Evolutionary conservation across 2,888 invertebrate species (phyloP), one percentile per base, ranked within the genome.

Genomic region (Tachina lurida): DNA sequence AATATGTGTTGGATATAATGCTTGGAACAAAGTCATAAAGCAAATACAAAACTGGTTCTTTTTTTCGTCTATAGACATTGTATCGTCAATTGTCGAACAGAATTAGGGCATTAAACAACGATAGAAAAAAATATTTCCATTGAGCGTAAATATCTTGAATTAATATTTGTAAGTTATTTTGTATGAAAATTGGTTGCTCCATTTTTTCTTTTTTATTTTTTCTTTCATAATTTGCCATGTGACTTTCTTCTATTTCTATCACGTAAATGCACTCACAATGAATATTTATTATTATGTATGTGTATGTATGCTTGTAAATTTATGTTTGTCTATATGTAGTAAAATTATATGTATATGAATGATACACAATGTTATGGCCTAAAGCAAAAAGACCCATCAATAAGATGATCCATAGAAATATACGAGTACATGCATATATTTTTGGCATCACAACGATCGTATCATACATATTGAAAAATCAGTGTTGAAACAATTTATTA

Each of bases 241-340:
- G 13, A 17, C 12, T 43, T 12, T 62, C 31, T 43, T 43, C 17
- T 12, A 43, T 4, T 43, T 17, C 10, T 43, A 10, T 17, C 62
- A 62, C 41, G 17, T 10, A 17, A 62, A 62, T 43, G 17, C 43
- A 62, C 62, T 12, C 17, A 17, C 41, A 62, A 43, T 43, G 15
- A 62, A 41, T 43, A 43, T 62, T 43, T 17, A 62, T 43, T 19
- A 17, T n/a, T 67, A n/a, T 49, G 10, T 49, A n/a, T n/a, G 2
- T 58, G 56, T 22, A 56, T 56, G 56, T 54, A 54, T 56, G 19
- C 31, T 22, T 56, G 56, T 56, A n/a, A 10, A 17, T 52, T 17
- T 13, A 19, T 19, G 19, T 54, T 17, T 54, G 19, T 54, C 15
- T 49, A 7, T 49, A 7, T 49, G 49, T 49, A 49, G 49, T 1